A percentile compares a stretch with the other conserved stretches of the same genome.
phyloP scores from a whole-genome alignment of 2,797 vertebrate species.

The Phataginus tricuspis region DNA sequence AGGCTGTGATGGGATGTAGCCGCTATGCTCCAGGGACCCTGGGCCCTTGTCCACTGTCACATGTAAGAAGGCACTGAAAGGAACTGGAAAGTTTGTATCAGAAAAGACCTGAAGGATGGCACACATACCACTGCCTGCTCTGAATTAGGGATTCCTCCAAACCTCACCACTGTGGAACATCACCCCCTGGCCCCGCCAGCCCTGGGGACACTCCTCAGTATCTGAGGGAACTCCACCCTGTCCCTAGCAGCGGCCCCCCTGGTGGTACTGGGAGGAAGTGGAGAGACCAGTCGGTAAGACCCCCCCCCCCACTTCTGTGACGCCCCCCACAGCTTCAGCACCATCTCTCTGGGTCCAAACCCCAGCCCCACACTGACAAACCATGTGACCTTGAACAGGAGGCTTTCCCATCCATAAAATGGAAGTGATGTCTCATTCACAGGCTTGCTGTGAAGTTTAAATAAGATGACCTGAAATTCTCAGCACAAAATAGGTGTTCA shows the following conservation, averaged over 20 bases:
- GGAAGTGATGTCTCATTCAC: background rate
- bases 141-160: background rate
- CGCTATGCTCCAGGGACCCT: background rate
- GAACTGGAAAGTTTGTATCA: background rate
- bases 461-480: background rate
- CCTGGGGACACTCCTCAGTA: background rate
- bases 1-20: background rate
- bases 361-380: background rate
- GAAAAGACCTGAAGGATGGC: background rate
- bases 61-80: background rate
- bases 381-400: background rate
- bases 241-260: background rate
- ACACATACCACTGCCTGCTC: background rate
- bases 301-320: background rate
- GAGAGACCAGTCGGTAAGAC: background rate
- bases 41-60: background rate
- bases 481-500: background rate
- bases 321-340: background rate
- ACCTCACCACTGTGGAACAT: background rate
- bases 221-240: background rate
- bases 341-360: background rate
- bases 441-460: background rate
- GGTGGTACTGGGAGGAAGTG: background rate
- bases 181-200: background rate
- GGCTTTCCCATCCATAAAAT: background rate